phyloP scores from a whole-genome alignment of 2,888 invertebrate genomes.

The Athrips mouffetella region DNA sequence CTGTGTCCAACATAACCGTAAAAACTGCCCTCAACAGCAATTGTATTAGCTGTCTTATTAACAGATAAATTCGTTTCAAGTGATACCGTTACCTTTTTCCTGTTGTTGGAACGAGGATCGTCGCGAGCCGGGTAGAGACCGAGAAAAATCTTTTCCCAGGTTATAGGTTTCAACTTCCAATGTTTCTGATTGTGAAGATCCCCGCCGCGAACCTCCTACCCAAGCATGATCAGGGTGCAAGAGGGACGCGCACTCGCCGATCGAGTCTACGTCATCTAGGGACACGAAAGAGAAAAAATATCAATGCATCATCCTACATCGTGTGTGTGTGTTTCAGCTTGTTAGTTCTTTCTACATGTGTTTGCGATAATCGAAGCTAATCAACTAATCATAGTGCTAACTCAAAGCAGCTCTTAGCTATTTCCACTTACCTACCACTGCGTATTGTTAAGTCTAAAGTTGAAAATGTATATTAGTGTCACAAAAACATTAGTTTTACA shows the following conservation, averaged over 20 bases:
- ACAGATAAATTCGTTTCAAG: no score
- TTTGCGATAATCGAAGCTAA: no score
- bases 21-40: neutral
- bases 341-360: no score
- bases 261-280: constrained; percentile 84
- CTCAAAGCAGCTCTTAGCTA: constrained; percentile 3
- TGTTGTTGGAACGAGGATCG: constrained; percentile 90
- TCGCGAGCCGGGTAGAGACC: constrained; percentile 90
- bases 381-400: no score
- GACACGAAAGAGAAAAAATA: neutral
- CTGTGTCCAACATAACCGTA: constrained; percentile 9
- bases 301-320: no score
- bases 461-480: neutral
- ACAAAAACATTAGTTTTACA: neutral
- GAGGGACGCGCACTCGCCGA: constrained; percentile 85
- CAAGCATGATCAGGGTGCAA: constrained; percentile 93
- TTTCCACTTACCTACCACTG: constrained; percentile 3
- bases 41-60: no score
- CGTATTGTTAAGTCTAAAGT: neutral
- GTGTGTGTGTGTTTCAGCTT: no score
- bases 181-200: constrained; percentile 93
- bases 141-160: constrained; percentile 90
- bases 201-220: constrained; percentile 86
- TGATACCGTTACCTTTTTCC: constrained; percentile 75
- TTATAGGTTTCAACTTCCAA: constrained; percentile 91